These are phyloP conservation scores for Adelosebastes latens DNA, from an alignment of 2,797 vertebrate genomes.

Conservation along the genomic window DNA sequence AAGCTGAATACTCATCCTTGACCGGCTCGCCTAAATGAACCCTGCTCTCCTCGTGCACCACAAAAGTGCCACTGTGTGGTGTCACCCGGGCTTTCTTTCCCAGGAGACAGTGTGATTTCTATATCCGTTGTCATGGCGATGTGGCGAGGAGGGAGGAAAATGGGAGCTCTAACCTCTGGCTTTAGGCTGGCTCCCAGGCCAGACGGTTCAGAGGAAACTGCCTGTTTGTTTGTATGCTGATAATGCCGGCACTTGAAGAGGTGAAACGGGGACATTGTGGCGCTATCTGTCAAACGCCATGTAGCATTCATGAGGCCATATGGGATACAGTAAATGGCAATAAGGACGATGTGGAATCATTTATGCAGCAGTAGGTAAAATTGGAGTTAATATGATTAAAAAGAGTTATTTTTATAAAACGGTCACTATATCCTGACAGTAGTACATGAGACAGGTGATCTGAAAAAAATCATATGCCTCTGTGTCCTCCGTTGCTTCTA, in stretches of 20 bases:
- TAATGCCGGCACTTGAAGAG: slow-evolving; percentile 62
- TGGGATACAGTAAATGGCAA: neutral
- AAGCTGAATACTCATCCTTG: slow-evolving; percentile 92
- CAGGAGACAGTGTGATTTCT: slow-evolving; percentile 99
- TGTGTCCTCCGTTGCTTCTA: fast-evolving
- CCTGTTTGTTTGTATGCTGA: slow-evolving; percentile 89
- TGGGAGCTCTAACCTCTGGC: slow-evolving; percentile 93
- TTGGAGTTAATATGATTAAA: too few species aligned
- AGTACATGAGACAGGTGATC: too few species aligned
- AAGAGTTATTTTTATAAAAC: too few species aligned
- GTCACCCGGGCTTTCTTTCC: slow-evolving; percentile 93
- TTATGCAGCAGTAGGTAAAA: too few species aligned
- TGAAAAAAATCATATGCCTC: too few species aligned
- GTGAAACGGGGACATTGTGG: slow-evolving; percentile 60
- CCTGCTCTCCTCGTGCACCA: slow-evolving; percentile 91
- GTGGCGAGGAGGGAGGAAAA: slow-evolving; percentile 92
- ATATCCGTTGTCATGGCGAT: slow-evolving; percentile 99
- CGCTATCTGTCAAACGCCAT: slow-evolving; percentile 41
- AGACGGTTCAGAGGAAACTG: slow-evolving; percentile 89
- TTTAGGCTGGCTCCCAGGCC: slow-evolving; percentile 88
- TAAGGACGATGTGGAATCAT: neutral
- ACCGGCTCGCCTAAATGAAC: slow-evolving; percentile 93
- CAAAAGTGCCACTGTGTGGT: slow-evolving; percentile 96
- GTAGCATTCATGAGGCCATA: slow-evolving; percentile 1
- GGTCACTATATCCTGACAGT: fast-evolving